These are phyloP conservation scores for Trogon surrucura DNA, from an alignment of 2,113 vertebrate species.

Conservation along the genomic window DNA sequence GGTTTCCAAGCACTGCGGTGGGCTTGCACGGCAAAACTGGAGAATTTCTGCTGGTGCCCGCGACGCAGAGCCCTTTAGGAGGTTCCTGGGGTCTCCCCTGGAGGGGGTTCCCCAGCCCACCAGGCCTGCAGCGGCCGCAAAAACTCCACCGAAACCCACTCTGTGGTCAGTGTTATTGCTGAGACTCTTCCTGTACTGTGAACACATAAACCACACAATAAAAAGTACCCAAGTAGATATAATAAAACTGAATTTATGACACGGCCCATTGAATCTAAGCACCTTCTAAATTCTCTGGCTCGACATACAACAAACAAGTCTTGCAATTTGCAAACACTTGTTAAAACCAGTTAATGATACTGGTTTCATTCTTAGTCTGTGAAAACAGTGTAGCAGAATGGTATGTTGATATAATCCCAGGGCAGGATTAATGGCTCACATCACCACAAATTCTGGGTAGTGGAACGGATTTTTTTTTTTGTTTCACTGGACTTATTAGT, in stretches of 20 bases:
- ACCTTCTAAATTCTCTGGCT: neutral
- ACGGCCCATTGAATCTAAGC: neutral
- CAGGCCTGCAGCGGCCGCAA: too few species aligned
- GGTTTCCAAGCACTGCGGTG: too few species aligned
- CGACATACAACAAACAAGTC: neutral
- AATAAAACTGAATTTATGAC: constrained; percentile 9
- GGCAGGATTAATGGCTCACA: neutral
- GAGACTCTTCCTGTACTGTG: neutral
- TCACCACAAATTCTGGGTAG: too few species aligned
- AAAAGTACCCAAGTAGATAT: neutral
- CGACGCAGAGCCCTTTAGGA: too few species aligned
- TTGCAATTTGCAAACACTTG: neutral
- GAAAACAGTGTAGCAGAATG: neutral
- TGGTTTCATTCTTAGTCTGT: neutral
- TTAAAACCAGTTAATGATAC: neutral
- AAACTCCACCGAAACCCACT: neutral
- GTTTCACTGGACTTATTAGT: neutral
- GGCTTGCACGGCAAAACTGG: too few species aligned
- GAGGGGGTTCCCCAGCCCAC: neutral
- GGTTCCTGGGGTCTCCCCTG: rapidly evolving
- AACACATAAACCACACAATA: neutral
- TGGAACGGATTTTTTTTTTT: neutral
- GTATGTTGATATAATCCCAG: neutral
- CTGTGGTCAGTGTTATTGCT: neutral
- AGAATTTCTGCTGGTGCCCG: too few species aligned